Evolutionary conservation across 35 echinoderm and acorn worm genomes (phyloP).

Genomic region (Apostichopus californicus): DNA sequence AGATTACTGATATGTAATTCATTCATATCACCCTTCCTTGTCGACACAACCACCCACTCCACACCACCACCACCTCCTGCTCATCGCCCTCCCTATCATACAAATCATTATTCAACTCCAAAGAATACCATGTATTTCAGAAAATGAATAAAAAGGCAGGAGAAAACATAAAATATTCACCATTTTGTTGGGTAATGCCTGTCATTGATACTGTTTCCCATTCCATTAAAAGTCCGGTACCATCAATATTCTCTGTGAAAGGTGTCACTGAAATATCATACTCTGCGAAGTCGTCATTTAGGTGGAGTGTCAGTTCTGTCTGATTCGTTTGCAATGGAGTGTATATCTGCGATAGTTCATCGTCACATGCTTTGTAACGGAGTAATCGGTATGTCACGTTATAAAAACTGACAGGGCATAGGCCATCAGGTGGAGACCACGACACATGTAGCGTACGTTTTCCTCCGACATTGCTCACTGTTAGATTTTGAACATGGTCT

Average conservation of each 20-base stretch:
- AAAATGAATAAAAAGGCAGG: too few relatives aligned
- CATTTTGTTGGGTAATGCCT: background rate
- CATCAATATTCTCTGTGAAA: background rate
- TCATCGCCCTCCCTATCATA: too few relatives aligned
- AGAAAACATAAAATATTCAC: background rate
- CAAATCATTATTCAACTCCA: too few relatives aligned
- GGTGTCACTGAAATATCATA: constrained; percentile 39
- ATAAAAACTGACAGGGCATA: background rate
- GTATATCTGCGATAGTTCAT: background rate
- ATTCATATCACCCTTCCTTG: too few relatives aligned
- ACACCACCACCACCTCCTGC: too few relatives aligned
- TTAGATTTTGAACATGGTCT: background rate
- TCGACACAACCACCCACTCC: too few relatives aligned
- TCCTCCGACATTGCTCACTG: background rate
- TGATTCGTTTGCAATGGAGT: background rate
- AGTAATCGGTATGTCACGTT: background rate
- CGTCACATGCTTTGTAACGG: background rate
- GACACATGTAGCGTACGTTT: background rate
- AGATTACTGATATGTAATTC: too few relatives aligned
- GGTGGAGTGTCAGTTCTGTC: background rate
- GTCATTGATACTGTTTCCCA: background rate
- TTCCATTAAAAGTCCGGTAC: background rate
- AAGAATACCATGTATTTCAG: too few relatives aligned
- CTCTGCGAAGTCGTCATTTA: background rate
- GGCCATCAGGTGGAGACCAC: background rate